Conservation (phyloP, 2,113 vertebrate species). For the Panurus biarmicus region DNA sequence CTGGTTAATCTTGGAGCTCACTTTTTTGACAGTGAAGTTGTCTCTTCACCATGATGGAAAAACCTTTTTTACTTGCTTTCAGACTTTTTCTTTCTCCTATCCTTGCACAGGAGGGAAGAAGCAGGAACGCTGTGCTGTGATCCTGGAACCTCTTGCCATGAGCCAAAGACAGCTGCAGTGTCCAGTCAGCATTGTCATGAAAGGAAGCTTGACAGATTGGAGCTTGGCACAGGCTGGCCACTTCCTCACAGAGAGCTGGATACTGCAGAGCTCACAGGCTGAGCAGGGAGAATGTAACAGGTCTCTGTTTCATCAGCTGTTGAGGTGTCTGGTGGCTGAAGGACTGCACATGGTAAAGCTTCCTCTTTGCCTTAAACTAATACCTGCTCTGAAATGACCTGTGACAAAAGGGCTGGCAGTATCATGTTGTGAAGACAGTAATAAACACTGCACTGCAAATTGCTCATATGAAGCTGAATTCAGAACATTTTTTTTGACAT, state of each 20-base stretch:
- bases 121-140: slow-evolving; percentile 69
- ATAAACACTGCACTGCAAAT: background rate
- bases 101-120: slow-evolving; percentile 36
- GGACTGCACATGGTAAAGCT: slow-evolving; percentile 77
- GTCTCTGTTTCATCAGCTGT: slow-evolving; percentile 67
- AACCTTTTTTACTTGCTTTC: background rate
- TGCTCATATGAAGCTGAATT: background rate
- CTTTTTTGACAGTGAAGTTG: background rate
- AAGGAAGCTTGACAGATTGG: slow-evolving; percentile 71
- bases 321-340: slow-evolving; percentile 61
- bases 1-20: background rate
- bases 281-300: background rate
- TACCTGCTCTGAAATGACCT: background rate
- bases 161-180: slow-evolving; percentile 68
- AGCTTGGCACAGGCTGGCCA: slow-evolving; percentile 40
- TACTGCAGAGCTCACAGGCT: slow-evolving; percentile 59
- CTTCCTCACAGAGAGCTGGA: slow-evolving; percentile 77
- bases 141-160: slow-evolving; percentile 76
- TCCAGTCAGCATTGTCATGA: slow-evolving; percentile 74
- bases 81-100: background rate
- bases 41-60: background rate
- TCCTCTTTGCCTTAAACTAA: background rate
- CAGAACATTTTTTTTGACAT: background rate
- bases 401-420: background rate
- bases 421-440: background rate